Conservation (phyloP, 2,888 invertebrate species). For the Rhaphigaster nebulosa region DNA sequence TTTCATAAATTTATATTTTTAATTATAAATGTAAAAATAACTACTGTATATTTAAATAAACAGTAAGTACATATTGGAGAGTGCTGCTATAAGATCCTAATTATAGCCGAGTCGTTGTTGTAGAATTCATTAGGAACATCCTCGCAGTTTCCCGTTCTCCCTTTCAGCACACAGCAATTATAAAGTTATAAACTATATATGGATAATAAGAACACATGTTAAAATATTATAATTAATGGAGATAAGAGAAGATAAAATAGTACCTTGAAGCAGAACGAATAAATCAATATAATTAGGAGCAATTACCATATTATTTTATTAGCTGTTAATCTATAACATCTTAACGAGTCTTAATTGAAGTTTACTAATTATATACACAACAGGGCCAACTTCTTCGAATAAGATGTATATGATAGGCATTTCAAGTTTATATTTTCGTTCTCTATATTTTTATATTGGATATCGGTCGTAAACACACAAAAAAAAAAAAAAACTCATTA, state of each 20-base stretch:
- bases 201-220: constrained; percentile 47
- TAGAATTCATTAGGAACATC: neutral
- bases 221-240: constrained; percentile 29
- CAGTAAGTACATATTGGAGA: neutral
- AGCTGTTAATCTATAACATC: constrained; percentile 22
- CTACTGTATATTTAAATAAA: no score
- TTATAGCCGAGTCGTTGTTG: neutral
- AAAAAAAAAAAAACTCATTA: neutral
- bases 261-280: constrained; percentile 44
- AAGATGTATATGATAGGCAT: neutral
- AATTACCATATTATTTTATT: constrained; percentile 40
- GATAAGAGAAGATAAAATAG: constrained; percentile 31
- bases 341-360: constrained; percentile 33
- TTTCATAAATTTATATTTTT: no score
- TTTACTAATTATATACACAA: constrained; percentile 23
- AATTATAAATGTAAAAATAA: no score
- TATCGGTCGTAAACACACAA: neutral
- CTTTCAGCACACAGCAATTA: constrained; percentile 10
- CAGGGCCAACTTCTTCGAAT: neutral
- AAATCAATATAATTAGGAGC: constrained; percentile 39
- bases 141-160: neutral
- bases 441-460: neutral
- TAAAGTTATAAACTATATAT: constrained; percentile 27
- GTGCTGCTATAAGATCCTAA: neutral
- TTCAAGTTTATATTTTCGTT: neutral